These are phyloP conservation scores for Notothenia coriiceps DNA, from an alignment of 2,113 vertebrate species.

Conservation along the genomic window DNA sequence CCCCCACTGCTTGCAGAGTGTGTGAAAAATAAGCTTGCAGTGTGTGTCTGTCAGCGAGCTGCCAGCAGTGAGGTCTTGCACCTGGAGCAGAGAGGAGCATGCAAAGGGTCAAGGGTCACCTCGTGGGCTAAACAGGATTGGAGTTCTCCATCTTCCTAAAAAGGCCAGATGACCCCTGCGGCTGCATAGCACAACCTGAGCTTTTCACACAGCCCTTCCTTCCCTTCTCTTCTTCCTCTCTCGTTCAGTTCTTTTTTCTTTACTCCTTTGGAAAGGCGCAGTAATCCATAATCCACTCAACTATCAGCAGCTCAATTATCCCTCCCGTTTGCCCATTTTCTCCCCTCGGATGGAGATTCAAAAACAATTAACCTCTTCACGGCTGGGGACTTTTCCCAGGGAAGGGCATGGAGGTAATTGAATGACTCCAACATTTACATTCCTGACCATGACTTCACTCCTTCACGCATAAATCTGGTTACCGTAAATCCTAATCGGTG, in stretches of 20 bases:
- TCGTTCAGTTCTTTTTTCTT: slow-evolving; percentile 50
- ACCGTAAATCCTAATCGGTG: slow-evolving; percentile 69
- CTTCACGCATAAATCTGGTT: slow-evolving; percentile 72
- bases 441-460: slow-evolving; percentile 76
- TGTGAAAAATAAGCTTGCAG: slow-evolving; percentile 68
- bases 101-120: slow-evolving; percentile 86
- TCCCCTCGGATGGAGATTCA: slow-evolving; percentile 81
- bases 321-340: slow-evolving; percentile 77
- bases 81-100: slow-evolving; percentile 88
- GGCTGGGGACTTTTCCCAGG: slow-evolving; percentile 75
- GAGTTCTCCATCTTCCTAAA: slow-evolving; percentile 81
- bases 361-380: slow-evolving; percentile 90
- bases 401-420: slow-evolving; percentile 72
- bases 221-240: slow-evolving; percentile 53
- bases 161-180: slow-evolving; percentile 88
- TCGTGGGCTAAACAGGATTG: slow-evolving; percentile 87
- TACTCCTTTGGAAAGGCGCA: slow-evolving; percentile 65
- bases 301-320: slow-evolving; percentile 86
- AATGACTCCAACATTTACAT: slow-evolving; percentile 77
- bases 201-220: slow-evolving; percentile 83
- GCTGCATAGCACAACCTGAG: slow-evolving; percentile 85
- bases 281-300: slow-evolving; percentile 91
- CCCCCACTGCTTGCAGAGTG: slow-evolving; percentile 45
- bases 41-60: slow-evolving; percentile 56
- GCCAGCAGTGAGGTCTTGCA: slow-evolving; percentile 84